Conservation (phyloP, 2,888 invertebrate genomes). For the Miltochrista miniata region DNA sequence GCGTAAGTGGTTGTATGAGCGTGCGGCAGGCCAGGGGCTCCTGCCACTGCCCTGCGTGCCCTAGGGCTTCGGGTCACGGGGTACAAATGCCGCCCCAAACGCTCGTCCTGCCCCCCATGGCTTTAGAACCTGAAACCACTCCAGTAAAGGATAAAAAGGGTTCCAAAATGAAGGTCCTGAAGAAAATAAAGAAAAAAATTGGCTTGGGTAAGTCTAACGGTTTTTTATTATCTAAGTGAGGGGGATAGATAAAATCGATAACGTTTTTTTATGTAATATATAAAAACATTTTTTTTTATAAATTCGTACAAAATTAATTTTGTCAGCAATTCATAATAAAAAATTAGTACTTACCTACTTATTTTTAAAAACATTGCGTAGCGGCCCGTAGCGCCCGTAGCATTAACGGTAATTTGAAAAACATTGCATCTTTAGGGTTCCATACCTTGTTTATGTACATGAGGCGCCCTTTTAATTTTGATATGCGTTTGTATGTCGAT, state of each 20-base stretch:
- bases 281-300: not conserved
- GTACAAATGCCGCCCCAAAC: conserved; percentile 71
- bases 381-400: too few species aligned
- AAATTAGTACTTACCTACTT: too few species aligned
- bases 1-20: conserved; percentile 83
- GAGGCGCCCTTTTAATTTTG: too few species aligned
- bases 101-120: conserved; percentile 77
- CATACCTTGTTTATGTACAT: too few species aligned
- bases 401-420: too few species aligned
- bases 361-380: too few species aligned
- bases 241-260: conserved; percentile 6
- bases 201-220: conserved; percentile 88
- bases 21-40: conserved; percentile 81
- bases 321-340: not conserved
- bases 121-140: conserved; percentile 72
- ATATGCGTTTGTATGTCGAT: too few species aligned
- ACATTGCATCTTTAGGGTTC: too few species aligned
- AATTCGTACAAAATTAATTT: not conserved
- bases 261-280: conserved; percentile 16
- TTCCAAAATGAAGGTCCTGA: conserved; percentile 93
- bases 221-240: conserved; percentile 13
- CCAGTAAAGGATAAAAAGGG: conserved; percentile 77
- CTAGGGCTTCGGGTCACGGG: conserved; percentile 69
- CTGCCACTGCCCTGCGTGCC: conserved; percentile 82
- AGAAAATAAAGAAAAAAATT: conserved; percentile 94